Evolutionary conservation across 2,888 invertebrate genomes (phyloP).

Genomic region (Cataglyphis rosenhaueri): DNA sequence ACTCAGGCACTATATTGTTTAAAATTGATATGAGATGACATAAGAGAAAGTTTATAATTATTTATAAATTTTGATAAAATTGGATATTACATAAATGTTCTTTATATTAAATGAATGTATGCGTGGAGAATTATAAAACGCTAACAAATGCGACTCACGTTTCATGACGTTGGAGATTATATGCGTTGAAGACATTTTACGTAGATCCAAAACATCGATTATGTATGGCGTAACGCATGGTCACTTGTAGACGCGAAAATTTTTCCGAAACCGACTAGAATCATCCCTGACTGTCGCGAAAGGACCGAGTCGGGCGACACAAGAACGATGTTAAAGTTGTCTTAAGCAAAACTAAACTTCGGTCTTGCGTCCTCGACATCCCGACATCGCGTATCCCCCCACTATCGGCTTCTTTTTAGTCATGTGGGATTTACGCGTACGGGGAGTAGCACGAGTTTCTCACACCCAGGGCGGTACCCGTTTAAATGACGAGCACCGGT

Average conservation of each 20-base stretch:
- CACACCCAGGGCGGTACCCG: constrained; percentile 46
- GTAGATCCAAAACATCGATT: not conserved
- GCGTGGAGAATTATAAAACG: not conserved
- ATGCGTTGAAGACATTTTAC: constrained; percentile 5
- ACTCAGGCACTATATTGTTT: not conserved
- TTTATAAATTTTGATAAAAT: constrained; percentile 1
- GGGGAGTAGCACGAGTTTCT: constrained; percentile 66
- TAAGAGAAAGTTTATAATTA: not conserved
- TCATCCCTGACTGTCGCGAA: constrained; percentile 47
- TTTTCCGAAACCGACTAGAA: constrained; percentile 35
- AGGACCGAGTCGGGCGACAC: constrained; percentile 68
- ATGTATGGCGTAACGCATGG: constrained; percentile 1
- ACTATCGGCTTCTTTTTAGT: constrained; percentile 68
- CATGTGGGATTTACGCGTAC: constrained; percentile 73
- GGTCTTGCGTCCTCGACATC: constrained; percentile 69
- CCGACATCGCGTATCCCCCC: constrained; percentile 76
- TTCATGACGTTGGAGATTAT: constrained; percentile 64
- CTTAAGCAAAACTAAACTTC: constrained; percentile 78
- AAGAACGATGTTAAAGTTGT: constrained; percentile 71
- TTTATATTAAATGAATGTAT: not conserved
- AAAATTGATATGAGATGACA: not conserved
- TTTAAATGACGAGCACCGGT: constrained; percentile 45
- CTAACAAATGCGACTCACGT: constrained; percentile 64
- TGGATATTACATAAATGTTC: not conserved
- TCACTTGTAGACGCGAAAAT: constrained; percentile 25